Percentiles rank a stretch among this genome's conserved stretches.
phyloP scores from a whole-genome alignment of 2,888 invertebrate species.

The Ennomos quercinarius region DNA sequence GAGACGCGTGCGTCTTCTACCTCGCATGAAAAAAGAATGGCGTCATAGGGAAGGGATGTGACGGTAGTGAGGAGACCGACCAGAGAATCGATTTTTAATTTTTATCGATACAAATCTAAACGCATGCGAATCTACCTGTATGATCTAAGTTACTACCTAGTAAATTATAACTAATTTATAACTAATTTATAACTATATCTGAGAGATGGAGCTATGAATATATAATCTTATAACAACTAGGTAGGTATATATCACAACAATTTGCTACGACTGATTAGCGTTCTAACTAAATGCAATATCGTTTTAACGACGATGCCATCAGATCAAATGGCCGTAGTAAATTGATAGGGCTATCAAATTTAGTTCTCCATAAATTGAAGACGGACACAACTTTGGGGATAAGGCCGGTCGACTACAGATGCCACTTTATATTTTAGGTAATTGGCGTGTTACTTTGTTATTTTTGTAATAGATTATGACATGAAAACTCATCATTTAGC shows the following conservation, averaged over 20 bases:
- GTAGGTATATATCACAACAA: constrained; percentile 32
- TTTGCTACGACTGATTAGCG: constrained; percentile 43
- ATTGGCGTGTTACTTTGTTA: constrained; percentile 14
- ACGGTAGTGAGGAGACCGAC: too few species aligned
- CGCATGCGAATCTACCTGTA: too few species aligned
- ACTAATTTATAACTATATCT: too few species aligned
- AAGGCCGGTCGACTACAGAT: constrained; percentile 42
- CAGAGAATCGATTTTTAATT: too few species aligned
- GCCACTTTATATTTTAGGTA: constrained; percentile 37
- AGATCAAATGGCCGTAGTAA: constrained; percentile 44
- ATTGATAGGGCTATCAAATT: constrained; percentile 59
- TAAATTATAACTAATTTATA: too few species aligned
- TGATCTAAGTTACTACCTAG: too few species aligned
- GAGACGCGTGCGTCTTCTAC: too few species aligned
- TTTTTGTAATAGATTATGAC: not conserved
- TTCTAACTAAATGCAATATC: constrained; percentile 53
- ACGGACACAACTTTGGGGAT: constrained; percentile 25
- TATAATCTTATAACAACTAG: too few species aligned
- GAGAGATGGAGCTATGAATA: too few species aligned
- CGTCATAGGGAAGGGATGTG: too few species aligned
- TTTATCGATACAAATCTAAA: too few species aligned
- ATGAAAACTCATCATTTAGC: not conserved
- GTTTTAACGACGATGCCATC: constrained; percentile 50
- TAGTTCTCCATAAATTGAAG: constrained; percentile 56
- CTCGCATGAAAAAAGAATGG: too few species aligned